Percentiles rank a stretch among this genome's conserved stretches.
These are phyloP conservation scores for Cliona cf. orientalis DNA, from an alignment of 37 sponge, comb jelly and placozoan genomes.

Conservation along the genomic window DNA sequence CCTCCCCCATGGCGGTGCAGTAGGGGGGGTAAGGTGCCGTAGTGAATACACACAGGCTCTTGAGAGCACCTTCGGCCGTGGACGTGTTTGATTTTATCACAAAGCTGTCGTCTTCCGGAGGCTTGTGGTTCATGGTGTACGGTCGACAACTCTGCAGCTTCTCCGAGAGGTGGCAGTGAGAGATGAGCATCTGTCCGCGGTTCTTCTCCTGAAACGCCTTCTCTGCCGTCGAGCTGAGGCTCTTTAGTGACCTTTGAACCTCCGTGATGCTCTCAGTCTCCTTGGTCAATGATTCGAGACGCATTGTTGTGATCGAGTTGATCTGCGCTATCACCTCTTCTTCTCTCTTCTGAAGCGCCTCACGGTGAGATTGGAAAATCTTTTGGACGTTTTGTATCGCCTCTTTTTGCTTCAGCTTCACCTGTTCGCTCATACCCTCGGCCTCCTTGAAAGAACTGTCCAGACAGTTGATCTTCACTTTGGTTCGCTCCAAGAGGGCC, in stretches of 20 bases:
- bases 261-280: slow-evolving; percentile 41
- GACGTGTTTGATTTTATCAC: slow-evolving; percentile 43
- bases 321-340: slow-evolving; percentile 65
- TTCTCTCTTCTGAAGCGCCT: slow-evolving; percentile 47
- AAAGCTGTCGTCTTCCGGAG: slow-evolving; percentile 77
- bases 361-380: slow-evolving; percentile 49
- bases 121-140: slow-evolving; percentile 1
- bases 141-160: slow-evolving; percentile 36
- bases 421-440: slow-evolving; percentile 31
- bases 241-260: slow-evolving; percentile 17
- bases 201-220: slow-evolving; percentile 34
- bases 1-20: slow-evolving; percentile 80
- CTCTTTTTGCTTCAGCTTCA: slow-evolving; percentile 34
- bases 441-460: slow-evolving; percentile 18
- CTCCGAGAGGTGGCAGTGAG: slow-evolving; percentile 29
- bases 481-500: slow-evolving; percentile 16
- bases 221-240: slow-evolving; percentile 27
- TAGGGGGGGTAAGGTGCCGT: slow-evolving; percentile 84
- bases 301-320: slow-evolving; percentile 53
- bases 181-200: slow-evolving; percentile 18
- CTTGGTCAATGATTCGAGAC: slow-evolving; percentile 50
- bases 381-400: slow-evolving; percentile 31
- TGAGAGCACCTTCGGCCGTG: slow-evolving; percentile 40
- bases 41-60: slow-evolving; percentile 58
- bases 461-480: slow-evolving; percentile 41